Percentiles rank a stretch among this genome's conserved stretches.
phyloP scores from a whole-genome alignment of 1,140 invertebrate species.

The Paracyclopina nana region DNA sequence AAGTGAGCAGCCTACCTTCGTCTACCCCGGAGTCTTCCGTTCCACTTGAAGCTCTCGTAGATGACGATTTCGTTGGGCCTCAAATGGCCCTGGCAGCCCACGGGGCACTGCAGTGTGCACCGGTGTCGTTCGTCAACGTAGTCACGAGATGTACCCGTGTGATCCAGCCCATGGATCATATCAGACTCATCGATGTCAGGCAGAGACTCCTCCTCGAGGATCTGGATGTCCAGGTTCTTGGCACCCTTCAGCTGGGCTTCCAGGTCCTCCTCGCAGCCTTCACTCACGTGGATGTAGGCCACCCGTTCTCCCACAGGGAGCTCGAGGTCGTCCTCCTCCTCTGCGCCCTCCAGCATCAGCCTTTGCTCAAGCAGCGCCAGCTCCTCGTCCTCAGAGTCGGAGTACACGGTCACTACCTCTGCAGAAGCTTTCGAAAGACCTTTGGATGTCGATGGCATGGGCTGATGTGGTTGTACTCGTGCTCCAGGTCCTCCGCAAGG shows the following conservation, averaged over 20 bases:
- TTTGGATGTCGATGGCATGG: too few relatives aligned
- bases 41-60: conserved; percentile 14
- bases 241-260: conserved; percentile 13
- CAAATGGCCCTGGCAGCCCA: conserved; percentile 11
- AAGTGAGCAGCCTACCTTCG: background rate
- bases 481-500: too few relatives aligned
- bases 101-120: conserved; percentile 10
- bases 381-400: too few relatives aligned
- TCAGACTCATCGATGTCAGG: conserved; percentile 13
- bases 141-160: conserved; percentile 13
- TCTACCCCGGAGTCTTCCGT: conserved; percentile 3
- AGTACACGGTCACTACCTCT: too few relatives aligned
- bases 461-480: too few relatives aligned
- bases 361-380: too few relatives aligned
- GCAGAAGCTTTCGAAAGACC: too few relatives aligned
- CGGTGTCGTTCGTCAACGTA: conserved; percentile 11
- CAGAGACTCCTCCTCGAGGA: conserved; percentile 11
- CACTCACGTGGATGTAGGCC: conserved; percentile 12
- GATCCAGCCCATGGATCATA: conserved; percentile 15
- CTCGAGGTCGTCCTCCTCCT: background rate
- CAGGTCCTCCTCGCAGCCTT: conserved; percentile 9
- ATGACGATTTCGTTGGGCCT: conserved; percentile 14
- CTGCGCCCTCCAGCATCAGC: too few relatives aligned
- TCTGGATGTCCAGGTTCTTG: conserved; percentile 15
- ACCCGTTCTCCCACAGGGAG: conserved; percentile 7